Percentiles rank a stretch among this genome's conserved stretches.
phyloP scores from a whole-genome alignment of 2,113 vertebrate genomes.

The Mustelus asterias region DNA sequence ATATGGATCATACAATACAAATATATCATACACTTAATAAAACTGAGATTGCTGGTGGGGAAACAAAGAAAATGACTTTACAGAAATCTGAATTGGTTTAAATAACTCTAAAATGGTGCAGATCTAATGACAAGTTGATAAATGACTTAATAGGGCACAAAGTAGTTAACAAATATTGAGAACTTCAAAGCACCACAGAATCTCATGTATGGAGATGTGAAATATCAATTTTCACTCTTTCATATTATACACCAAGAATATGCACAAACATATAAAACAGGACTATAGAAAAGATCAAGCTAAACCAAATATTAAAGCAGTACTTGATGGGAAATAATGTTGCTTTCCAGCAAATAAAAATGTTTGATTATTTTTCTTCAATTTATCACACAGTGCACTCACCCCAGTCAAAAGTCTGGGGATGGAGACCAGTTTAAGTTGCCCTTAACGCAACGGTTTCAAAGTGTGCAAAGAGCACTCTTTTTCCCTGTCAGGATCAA shows the following conservation, averaged over 20 bases:
- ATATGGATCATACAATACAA: background rate
- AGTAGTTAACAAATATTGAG: background rate
- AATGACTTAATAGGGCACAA: background rate
- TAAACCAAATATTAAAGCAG: background rate
- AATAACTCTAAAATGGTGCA: background rate
- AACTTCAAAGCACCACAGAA: background rate
- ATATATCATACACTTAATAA: background rate
- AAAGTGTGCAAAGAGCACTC: background rate
- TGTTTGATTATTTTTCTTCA: background rate
- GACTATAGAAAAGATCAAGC: background rate
- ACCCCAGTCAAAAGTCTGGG: background rate
- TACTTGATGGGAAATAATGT: background rate
- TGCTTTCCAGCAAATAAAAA: background rate
- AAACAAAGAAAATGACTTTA: background rate
- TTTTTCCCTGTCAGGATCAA: background rate
- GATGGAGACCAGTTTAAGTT: background rate
- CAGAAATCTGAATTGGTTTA: background rate
- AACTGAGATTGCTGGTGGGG: background rate
- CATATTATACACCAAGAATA: background rate
- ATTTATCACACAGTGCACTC: background rate
- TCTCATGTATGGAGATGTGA: background rate
- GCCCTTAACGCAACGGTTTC: background rate
- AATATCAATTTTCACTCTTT: background rate
- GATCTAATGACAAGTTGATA: background rate
- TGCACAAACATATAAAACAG: background rate